Base-by-base conservation (phyloP, 2,797 vertebrate species). In the Cossypha niveicapilla region DNA sequence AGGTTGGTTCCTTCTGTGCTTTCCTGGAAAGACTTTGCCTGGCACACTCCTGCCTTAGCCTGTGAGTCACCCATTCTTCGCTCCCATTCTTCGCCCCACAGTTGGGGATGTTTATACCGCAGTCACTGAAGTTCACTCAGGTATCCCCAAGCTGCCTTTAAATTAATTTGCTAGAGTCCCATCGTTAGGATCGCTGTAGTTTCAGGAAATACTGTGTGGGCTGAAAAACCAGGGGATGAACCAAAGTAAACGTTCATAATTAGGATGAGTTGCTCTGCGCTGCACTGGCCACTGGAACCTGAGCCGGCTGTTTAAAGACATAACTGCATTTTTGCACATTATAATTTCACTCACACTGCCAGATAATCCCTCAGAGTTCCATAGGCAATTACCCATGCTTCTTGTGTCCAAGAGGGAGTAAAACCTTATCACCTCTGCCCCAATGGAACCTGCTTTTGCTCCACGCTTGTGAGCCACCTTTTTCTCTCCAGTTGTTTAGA, bases 371-470 rank as follows among this genome's bases (percentile, higher is more conserved):
- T 93, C 54, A 22, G 45, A 72, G 91, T 82, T 94, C 92, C 89
- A 93, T 30, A 93, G 91, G 75, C 78, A 92, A 95, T 93, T 96
- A 94, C 63, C 11, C 75, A 65, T 61, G 65, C 47, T 80, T 93
- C 75, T 73, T 74, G 53, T 91, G 94, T 94, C 87, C 92, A 95
- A 92, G 78, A 91, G 81, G 91, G 89, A 96, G 87, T 71, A 91
- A 93, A 94, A 91, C 81, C 81, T 96, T 95, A 94, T 96, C 95
- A 96, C 91, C 91, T 93, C 84, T 93, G 57, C 84, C 87, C 71
- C 27, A 6, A 77, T 45, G 53, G 68, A 3, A 3, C 35, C 78
- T 4, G 12, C 50, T 94, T 93, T 66, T 84, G 56, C 88, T 93
- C 66, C 6, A 3, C 0, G 2, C 47, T 91, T 0, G 0, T 44